Percentiles rank a stretch among this genome's conserved stretches.
Evolutionary conservation across 2,797 vertebrate genomes (phyloP).

Genomic region (Sebastes itinus): DNA sequence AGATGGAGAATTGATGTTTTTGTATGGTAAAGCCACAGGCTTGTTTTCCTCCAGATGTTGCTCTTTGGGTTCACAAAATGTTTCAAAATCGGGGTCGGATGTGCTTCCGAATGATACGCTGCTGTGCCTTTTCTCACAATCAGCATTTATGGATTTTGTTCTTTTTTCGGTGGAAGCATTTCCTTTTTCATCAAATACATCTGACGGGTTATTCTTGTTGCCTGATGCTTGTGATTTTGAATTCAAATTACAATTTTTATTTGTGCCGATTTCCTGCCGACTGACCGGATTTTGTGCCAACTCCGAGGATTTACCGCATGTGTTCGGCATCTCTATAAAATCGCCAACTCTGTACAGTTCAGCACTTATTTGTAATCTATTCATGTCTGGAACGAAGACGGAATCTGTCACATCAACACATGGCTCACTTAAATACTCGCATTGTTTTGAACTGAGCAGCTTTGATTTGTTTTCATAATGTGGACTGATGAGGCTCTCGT

Average conservation of each 20-base stretch:
- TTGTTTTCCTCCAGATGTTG: conserved; percentile 71
- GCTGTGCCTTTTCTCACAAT: conserved; percentile 64
- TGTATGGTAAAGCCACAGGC: conserved; percentile 55
- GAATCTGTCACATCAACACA: conserved; percentile 65
- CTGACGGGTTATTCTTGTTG: conserved; percentile 61
- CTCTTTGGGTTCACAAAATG: conserved; percentile 71
- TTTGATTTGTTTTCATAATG: conserved; percentile 85
- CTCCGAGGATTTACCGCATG: conserved; percentile 74
- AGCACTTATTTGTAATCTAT: conserved; percentile 85
- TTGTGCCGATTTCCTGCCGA: conserved; percentile 60
- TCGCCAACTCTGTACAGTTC: conserved; percentile 86
- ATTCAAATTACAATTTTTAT: conserved; percentile 70
- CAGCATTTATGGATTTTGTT: conserved; percentile 37
- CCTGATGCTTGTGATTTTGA: conserved; percentile 67
- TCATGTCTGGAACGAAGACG: conserved; percentile 79
- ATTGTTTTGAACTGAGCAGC: conserved; percentile 74
- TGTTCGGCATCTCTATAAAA: conserved; percentile 84
- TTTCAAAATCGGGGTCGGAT: conserved; percentile 73
- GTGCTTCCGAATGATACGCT: conserved; percentile 61
- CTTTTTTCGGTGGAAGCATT: conserved; percentile 53
- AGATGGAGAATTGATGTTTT: conserved; percentile 56
- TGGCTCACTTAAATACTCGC: conserved; percentile 83
- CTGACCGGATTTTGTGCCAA: conserved; percentile 59
- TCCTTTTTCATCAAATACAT: conserved; percentile 54
- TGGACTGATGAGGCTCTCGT: conserved; percentile 90